Evolutionary conservation across 2,888 invertebrate species (phyloP).

Genomic region (Drosophila atripex): DNA sequence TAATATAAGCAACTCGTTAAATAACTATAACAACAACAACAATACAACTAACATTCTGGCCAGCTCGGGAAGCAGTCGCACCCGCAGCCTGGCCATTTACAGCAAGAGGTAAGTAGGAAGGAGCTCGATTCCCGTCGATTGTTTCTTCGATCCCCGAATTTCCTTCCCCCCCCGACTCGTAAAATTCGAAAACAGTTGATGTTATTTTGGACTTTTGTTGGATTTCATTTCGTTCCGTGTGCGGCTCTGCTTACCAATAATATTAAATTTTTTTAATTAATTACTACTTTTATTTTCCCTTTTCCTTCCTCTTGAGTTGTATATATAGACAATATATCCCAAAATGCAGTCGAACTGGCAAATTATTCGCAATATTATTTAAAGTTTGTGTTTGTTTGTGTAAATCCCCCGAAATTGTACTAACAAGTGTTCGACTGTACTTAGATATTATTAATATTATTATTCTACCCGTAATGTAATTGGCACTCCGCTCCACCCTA

Average conservation of each 20-base stretch:
- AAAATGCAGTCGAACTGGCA: slow-evolving; percentile 8
- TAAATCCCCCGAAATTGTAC: not conserved
- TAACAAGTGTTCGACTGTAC: slow-evolving; percentile 7
- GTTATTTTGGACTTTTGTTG: slow-evolving; percentile 19
- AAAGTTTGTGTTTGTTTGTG: not conserved
- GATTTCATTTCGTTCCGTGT: slow-evolving; percentile 37
- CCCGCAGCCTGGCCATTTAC: slow-evolving; percentile 83
- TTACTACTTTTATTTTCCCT: not conserved
- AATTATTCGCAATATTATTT: not conserved
- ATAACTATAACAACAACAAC: slow-evolving; percentile 66
- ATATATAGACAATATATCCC: not conserved
- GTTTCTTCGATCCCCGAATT: slow-evolving; percentile 11
- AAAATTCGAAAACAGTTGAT: slow-evolving; percentile 20
- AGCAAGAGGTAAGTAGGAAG: slow-evolving; percentile 83
- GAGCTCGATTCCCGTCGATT: not conserved
- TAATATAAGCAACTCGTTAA: slow-evolving; percentile 58
- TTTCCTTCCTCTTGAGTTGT: slow-evolving; percentile 3
- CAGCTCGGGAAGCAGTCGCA: slow-evolving; percentile 73
- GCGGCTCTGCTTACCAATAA: slow-evolving; percentile 16
- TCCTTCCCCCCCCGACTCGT: slow-evolving; percentile 1
- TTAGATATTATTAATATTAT: not conserved
- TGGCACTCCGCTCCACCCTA: slow-evolving; percentile 20
- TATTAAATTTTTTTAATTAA: slow-evolving; percentile 11
- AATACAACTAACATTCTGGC: slow-evolving; percentile 57
- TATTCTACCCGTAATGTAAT: not conserved